Evolutionary conservation across 2,888 invertebrate species (phyloP), one percentile per base, ranked within the genome.

Genomic region (Luperina testacea): DNA sequence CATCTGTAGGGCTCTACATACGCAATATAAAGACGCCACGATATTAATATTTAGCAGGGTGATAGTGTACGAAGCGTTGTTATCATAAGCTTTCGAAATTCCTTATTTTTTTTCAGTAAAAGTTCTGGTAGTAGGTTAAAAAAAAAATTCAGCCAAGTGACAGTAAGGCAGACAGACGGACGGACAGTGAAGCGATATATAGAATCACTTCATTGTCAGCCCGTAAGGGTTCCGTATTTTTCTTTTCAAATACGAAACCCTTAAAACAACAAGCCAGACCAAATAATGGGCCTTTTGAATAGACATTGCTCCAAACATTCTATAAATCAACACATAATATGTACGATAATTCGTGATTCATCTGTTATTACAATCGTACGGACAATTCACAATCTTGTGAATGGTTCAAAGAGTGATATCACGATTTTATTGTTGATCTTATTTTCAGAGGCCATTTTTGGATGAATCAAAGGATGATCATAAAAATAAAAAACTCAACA

Each of bases 31-130:
- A 77, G 63, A 75, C 74, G 48, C 61, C n/a, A 59, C n/a, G 75
- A 67, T 70, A 81, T 81, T 84, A 81, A 75, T 84, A 84, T 84
- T 84, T 84, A 81, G 81, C 53, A 77, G 42, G 45, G 57, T 38
- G n/a, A 73, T 80, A 76, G 80, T 74, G 20, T 63, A 38, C 7
- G 67, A 38, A 15, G 59, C 59, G 2, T 32, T 38, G 38, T 51
- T 72, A 38, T 48, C 57, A 7, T 75, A 59, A 20, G 42, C 20
- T n/a, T n/a, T 11, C 1, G 24, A 57, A 57, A 9, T 11, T 24
- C 57, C 57, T 24, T 9, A 24, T 1, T n/a, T 11, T n/a, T n/a
- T 57, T n/a, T 57, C 24, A 57, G 57, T 9, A 1, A 11, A 4
- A 0, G 9, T 9, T 24, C n/a, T n/a, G 24, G 24, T 2, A 24